Base-by-base conservation (phyloP, 2,113 vertebrate species). In the Heterotis niloticus region DNA sequence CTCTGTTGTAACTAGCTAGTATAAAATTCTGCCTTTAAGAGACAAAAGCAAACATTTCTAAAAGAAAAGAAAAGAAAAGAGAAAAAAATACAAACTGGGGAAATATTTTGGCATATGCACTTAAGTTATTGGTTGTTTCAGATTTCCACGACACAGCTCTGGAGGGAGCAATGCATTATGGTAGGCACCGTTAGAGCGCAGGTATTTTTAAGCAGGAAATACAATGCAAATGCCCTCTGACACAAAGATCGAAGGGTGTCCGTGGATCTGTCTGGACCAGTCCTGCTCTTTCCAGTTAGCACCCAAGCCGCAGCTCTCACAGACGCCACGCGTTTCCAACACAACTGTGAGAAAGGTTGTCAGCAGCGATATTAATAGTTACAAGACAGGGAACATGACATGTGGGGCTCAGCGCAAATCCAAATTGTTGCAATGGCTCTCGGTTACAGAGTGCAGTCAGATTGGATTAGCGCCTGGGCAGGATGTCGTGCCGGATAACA, bases 351-450 rank as follows among this genome's bases (percentile, higher is more conserved):
- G n/a, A n/a, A 51, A 29, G 18, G 24, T 34, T n/a, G 26, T 72
- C 77, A 60, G 67, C 77, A 17, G 26, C 29, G 11, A 64, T 71
- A 71, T 78, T 78, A 64, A 69, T 52, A 69, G 66, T n/a, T 29
- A 56, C 77, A 64, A 56, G 57, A 44, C 67, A 14, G 66, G 11
- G 51, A 60, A 78, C 54, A 78, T 52, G 71, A 74, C 7, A 23
- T n/a, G 54, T 74, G 54, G 0, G 23, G 11, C 52, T 26, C 9
- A 23, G 52, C 23, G 57, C 57, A 74, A 64, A 64, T 75, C 59
- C 62, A 62, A 75, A 75, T 75, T 62, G 62, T 75, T 57, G 5
- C 59, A 60, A 62, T 57, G 65, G 76, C 64, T 56, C 76, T 54
- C 23, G 23, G 52, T n/a, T 77, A 77, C 64, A 17, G 44, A 66